These are phyloP conservation scores for Lepidochrysops patricia DNA, from an alignment of 2,888 invertebrate species.

Conservation along the genomic window DNA sequence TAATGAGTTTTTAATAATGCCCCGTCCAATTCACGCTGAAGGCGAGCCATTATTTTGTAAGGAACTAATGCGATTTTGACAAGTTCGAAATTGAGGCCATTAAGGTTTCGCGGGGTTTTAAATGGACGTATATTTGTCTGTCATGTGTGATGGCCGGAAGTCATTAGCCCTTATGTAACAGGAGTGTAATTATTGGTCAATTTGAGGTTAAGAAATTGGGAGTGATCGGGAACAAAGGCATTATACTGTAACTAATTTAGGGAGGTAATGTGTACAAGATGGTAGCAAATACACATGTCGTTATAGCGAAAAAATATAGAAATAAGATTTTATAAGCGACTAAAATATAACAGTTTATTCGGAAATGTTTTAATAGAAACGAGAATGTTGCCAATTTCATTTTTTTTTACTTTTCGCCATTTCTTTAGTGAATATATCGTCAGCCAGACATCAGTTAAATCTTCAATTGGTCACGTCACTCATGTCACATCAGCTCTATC, in stretches of 20 bases:
- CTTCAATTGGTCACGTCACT: slow-evolving; percentile 11
- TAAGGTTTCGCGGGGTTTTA: slow-evolving; percentile 63
- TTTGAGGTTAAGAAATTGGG: background rate
- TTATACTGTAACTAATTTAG: too few species aligned
- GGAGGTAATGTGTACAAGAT: too few species aligned
- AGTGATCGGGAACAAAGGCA: background rate
- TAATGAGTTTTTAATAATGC: slow-evolving; percentile 73
- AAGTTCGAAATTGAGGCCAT: slow-evolving; percentile 70
- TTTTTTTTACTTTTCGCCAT: too few species aligned
- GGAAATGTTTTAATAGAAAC: too few species aligned
- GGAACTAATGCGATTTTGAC: slow-evolving; percentile 72
- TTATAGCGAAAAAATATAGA: too few species aligned
- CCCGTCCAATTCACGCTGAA: slow-evolving; percentile 60
- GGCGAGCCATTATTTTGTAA: slow-evolving; percentile 55
- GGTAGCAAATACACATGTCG: too few species aligned
- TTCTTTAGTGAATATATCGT: too few species aligned
- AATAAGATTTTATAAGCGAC: too few species aligned
- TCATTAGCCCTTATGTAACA: slow-evolving; percentile 16
- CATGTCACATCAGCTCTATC: slow-evolving; percentile 21
- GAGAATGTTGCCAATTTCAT: too few species aligned
- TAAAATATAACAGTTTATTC: too few species aligned
- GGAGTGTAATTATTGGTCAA: background rate
- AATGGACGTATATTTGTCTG: slow-evolving; percentile 55
- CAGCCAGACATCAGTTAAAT: slow-evolving; percentile 13
- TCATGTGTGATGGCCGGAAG: slow-evolving; percentile 29